Conservation (phyloP, 2,113 vertebrate species). For the Cyprinus carpio region DNA sequence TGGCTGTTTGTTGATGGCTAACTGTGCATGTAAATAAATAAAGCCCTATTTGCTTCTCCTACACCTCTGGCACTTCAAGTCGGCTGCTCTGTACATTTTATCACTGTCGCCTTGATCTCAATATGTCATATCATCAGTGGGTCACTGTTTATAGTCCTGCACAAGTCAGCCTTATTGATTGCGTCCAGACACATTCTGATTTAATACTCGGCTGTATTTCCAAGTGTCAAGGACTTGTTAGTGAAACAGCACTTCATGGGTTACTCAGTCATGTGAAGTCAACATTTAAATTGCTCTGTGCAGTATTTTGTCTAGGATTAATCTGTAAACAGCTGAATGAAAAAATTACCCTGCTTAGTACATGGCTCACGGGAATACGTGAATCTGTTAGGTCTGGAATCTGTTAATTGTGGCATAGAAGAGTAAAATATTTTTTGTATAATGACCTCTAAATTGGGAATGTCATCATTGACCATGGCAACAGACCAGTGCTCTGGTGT, state of each 20-base stretch:
- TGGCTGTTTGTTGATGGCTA: slow-evolving; percentile 24
- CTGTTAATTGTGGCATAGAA: neutral
- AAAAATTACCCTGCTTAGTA: neutral
- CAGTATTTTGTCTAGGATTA: neutral
- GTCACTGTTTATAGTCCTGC: slow-evolving; percentile 38
- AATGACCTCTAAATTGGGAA: neutral
- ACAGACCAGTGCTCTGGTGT: neutral
- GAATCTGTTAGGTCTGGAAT: neutral
- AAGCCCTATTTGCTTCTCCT: slow-evolving; percentile 25
- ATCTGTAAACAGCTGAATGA: neutral
- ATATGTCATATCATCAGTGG: slow-evolving; percentile 32
- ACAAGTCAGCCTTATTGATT: slow-evolving; percentile 43
- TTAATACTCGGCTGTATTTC: slow-evolving; percentile 30
- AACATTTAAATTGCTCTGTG: neutral
- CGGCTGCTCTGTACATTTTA: slow-evolving; percentile 5
- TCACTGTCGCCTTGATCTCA: slow-evolving; percentile 34
- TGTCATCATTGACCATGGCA: neutral
- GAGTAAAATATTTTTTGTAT: neutral
- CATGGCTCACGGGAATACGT: no score
- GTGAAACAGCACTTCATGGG: slow-evolving; percentile 13
- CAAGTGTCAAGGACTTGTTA: slow-evolving; percentile 29
- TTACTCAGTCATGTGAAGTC: slow-evolving; percentile 2
- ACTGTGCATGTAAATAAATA: slow-evolving; percentile 34
- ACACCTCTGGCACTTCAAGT: slow-evolving; percentile 27
- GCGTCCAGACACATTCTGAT: slow-evolving; percentile 33